Conservation (phyloP, 2,797 vertebrate species). For the Caiman crocodilus region DNA sequence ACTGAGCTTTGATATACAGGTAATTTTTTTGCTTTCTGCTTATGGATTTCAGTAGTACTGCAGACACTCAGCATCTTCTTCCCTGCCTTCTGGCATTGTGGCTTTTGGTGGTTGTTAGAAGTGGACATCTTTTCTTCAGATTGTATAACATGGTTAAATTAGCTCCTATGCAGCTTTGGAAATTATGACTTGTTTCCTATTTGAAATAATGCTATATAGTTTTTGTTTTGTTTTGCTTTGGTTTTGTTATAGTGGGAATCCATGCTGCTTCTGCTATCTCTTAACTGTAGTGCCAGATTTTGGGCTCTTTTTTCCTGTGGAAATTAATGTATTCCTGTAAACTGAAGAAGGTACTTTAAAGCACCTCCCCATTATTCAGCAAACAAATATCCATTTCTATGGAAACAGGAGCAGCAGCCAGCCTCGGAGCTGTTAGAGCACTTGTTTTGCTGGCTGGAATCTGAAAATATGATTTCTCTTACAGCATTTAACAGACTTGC, state of each 20-base stretch:
- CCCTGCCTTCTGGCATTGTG: neutral
- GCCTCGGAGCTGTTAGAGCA: conserved; percentile 7
- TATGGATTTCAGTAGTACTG: neutral
- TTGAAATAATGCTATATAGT: neutral
- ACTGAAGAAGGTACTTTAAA: conserved; percentile 37
- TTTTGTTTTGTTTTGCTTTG: neutral
- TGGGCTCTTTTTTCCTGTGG: neutral
- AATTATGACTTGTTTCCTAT: neutral
- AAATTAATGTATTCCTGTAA: neutral
- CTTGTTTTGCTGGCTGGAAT: conserved; percentile 29
- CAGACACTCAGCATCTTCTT: neutral
- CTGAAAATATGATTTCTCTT: conserved; percentile 54
- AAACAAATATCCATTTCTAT: conserved; percentile 68
- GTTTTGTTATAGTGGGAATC: neutral
- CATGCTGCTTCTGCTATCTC: neutral
- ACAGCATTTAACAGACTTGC: neutral
- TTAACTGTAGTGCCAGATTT: fast-evolving
- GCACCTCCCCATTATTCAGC: conserved; percentile 26
- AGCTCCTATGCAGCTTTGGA: neutral
- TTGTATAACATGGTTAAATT: neutral
- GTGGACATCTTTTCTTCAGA: neutral
- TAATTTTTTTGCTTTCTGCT: neutral
- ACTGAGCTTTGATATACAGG: neutral
- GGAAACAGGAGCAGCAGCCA: conserved; percentile 66
- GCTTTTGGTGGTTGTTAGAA: neutral